phyloP scores from a whole-genome alignment of 2,797 vertebrate genomes.

The Tarsius wallacei region DNA sequence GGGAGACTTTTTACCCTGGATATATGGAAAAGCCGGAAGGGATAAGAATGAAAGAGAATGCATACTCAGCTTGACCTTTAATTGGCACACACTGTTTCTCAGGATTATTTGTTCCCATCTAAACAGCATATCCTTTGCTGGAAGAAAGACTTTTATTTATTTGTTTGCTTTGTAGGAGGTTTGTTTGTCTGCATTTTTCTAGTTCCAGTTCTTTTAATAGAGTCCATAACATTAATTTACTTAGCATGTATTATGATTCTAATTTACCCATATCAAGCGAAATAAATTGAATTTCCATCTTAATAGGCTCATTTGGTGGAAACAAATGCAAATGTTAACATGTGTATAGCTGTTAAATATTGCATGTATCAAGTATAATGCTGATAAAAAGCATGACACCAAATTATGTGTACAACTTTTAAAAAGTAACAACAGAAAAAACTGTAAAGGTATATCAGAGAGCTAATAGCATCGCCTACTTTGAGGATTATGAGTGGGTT shows the following conservation, averaged over 20 bases:
- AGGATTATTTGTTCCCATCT: constrained; percentile 23
- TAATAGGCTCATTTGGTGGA: constrained; percentile 21
- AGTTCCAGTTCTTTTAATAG: constrained; percentile 36
- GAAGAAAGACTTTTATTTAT: constrained; percentile 19
- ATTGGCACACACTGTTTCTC: background rate
- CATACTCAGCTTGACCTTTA: constrained; percentile 58
- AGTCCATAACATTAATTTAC: background rate
- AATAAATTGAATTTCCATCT: constrained; percentile 55
- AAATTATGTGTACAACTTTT: constrained; percentile 15
- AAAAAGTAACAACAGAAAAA: background rate
- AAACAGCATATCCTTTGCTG: background rate
- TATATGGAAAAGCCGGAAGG: background rate
- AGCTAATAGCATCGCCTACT: background rate
- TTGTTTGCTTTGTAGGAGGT: background rate
- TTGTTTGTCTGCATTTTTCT: constrained; percentile 27
- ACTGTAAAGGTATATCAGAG: background rate
- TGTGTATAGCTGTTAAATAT: background rate
- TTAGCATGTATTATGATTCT: background rate
- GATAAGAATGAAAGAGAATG: background rate
- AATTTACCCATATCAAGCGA: constrained; percentile 20
- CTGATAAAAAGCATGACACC: background rate
- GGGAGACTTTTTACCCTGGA: background rate
- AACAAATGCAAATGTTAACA: constrained; percentile 39
- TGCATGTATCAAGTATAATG: background rate
- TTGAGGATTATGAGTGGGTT: background rate